Conservation (phyloP, 2,888 invertebrate species). For the Thysanoteuthis rhombus region DNA sequence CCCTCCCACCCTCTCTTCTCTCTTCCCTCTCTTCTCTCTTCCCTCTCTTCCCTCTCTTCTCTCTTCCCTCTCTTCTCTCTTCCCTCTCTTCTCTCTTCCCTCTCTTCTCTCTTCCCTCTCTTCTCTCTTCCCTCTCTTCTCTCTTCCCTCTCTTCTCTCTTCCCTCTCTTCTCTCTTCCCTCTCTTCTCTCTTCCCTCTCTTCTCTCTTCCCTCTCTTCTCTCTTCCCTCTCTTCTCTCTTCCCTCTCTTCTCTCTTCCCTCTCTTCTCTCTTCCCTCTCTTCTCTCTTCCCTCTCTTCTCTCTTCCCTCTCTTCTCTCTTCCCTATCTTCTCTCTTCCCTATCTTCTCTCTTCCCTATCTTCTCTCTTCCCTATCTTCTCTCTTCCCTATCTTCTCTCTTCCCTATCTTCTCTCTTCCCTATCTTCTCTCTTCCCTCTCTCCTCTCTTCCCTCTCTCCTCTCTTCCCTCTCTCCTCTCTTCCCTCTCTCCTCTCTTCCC, state of each 20-base stretch:
- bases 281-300: not conserved
- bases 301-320: not conserved
- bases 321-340: fast-evolving
- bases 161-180: too few species aligned
- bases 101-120: too few species aligned
- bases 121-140: too few species aligned
- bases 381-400: not conserved
- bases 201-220: too few species aligned
- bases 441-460: not conserved
- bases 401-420: not conserved
- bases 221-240: not conserved
- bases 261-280: not conserved
- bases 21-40: too few species aligned
- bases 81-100: too few species aligned
- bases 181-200: too few species aligned
- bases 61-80: not conserved
- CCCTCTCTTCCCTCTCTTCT: not conserved
- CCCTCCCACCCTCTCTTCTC: not conserved
- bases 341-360: not conserved
- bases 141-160: too few species aligned
- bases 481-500: fast-evolving
- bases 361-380: not conserved
- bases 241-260: not conserved
- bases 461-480: not conserved
- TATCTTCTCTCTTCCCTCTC: fast-evolving